A percentile compares a stretch with the other conserved stretches of the same genome.
Evolutionary conservation across 2,888 invertebrate species (phyloP).

Genomic region (Sipunculus nudus): DNA sequence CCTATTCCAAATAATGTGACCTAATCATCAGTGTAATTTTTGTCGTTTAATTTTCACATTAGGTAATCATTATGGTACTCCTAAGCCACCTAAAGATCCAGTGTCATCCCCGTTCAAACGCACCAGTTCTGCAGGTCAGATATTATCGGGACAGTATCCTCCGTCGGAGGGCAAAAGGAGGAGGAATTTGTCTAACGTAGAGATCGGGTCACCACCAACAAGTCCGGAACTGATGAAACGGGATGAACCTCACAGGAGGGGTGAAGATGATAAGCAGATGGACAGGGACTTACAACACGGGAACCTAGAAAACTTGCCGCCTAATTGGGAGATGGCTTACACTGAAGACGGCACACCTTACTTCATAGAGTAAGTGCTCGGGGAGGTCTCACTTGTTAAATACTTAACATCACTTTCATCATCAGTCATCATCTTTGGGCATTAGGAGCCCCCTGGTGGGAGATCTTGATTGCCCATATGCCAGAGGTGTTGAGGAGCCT

Average conservation of each 20-base stretch:
- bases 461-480: no score
- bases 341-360: constrained; percentile 97
- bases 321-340: constrained; percentile 97
- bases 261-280: no score
- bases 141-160: constrained; percentile 70
- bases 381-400: not conserved
- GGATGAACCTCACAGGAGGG: no score
- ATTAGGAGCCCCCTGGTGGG: no score
- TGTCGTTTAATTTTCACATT: not conserved
- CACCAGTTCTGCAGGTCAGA: constrained; percentile 55
- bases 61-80: constrained; percentile 74
- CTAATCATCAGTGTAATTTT: not conserved
- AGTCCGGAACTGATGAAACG: not conserved
- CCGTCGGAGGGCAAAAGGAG: constrained; percentile 70
- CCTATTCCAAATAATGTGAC: not conserved
- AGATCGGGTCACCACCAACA: constrained; percentile 53
- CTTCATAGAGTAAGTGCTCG: constrained; percentile 81
- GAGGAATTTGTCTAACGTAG: constrained; percentile 71
- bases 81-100: constrained; percentile 68
- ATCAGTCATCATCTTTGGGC: no score
- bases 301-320: constrained; percentile 92
- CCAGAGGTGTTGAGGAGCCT: no score
- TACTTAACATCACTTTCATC: no score
- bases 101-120: constrained; percentile 48
- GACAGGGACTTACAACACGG: no score